phyloP scores from a whole-genome alignment of 2,888 invertebrate genomes.

The Latrodectus hesperus region DNA sequence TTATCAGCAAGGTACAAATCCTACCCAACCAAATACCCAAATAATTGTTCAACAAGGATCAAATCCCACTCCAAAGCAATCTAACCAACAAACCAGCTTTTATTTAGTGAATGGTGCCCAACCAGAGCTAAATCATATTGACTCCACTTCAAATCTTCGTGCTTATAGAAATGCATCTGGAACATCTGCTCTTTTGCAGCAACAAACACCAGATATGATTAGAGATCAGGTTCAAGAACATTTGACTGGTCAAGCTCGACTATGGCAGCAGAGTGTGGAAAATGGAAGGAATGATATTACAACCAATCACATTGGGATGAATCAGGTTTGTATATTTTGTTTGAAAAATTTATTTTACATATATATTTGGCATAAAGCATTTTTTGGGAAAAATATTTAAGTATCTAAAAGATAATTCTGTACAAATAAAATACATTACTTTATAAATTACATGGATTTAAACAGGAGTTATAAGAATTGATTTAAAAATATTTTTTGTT shows the following conservation, averaged over 20 bases:
- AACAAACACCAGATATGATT: conserved; percentile 30
- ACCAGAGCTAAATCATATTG: conserved; percentile 15
- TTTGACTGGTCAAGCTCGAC: conserved; percentile 37
- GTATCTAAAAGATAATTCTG: too few relatives aligned
- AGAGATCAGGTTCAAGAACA: conserved; percentile 55
- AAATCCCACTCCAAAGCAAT: conserved; percentile 21
- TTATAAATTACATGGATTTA: too few relatives aligned
- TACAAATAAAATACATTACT: too few relatives aligned
- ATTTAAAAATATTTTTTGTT: too few relatives aligned
- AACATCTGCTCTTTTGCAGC: conserved; percentile 12
- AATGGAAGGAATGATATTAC: conserved; percentile 33
- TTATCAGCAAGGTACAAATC: conserved; percentile 30
- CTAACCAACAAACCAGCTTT: conserved; percentile 35
- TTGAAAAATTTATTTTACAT: too few relatives aligned
- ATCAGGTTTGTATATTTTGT: conserved; percentile 37
- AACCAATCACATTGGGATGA: conserved; percentile 33
- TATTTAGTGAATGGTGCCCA: conserved; percentile 42
- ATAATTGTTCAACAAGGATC: conserved; percentile 42
- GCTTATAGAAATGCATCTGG: conserved; percentile 34
- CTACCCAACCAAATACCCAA: conserved; percentile 18
- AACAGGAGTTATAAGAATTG: too few relatives aligned
- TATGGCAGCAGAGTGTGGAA: conserved; percentile 62
- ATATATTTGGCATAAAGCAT: too few relatives aligned
- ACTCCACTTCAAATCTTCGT: conserved; percentile 34
- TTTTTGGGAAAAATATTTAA: too few relatives aligned